Evolutionary conservation across 2,113 vertebrate genomes (phyloP), one percentile per base, ranked within the genome.

Genomic region (Pedionomus torquatus): DNA sequence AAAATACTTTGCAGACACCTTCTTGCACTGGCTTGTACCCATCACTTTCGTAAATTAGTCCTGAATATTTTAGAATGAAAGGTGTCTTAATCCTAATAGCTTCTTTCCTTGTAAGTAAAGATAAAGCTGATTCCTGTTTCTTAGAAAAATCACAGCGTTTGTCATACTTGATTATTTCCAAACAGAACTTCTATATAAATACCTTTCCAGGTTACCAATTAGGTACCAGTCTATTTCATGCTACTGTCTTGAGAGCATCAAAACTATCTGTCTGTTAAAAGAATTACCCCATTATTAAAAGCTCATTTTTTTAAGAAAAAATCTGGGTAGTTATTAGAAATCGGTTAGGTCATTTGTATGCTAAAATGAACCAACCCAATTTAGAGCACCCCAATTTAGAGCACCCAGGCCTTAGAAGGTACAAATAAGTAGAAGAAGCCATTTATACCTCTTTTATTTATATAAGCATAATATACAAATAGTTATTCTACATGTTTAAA

Each of bases 111-210:
- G 21, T 25, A 87, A 28, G 18, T 31, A 54, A 74, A 78, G 35
- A 41, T 75, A 57, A 79, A 91, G 10, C 6, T 66, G 31, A 72
- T 74, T 61, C 25, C 24, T 4, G 9, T 66, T 95, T 79, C 48
- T 49, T 39, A 28, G 15, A 39, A 83, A 92, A 91, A 91, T 77
- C 58, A 85, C 10, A 70, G 10, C 6, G 63, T 88, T 85, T 91
- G 37, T 85, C 12, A 31, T 46, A 89, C 30, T 17, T 43, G n/a
- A 51, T 74, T 69, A 41, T 3, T 2, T 33, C 14, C 37, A 65
- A 83, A 63, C 4, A 70, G 30, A n/a, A 65, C 14, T 33, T 69
- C 13, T 72, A 11, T 52, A 41, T 41, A 77, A 60, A 74, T 31
- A 49, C 3, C 20, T 37, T 81, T 82, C 37, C 20, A 48, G 12